These are phyloP conservation scores for Siderastrea radians DNA, from an alignment of 92 coral and sea anemone genomes.

Conservation along the genomic window DNA sequence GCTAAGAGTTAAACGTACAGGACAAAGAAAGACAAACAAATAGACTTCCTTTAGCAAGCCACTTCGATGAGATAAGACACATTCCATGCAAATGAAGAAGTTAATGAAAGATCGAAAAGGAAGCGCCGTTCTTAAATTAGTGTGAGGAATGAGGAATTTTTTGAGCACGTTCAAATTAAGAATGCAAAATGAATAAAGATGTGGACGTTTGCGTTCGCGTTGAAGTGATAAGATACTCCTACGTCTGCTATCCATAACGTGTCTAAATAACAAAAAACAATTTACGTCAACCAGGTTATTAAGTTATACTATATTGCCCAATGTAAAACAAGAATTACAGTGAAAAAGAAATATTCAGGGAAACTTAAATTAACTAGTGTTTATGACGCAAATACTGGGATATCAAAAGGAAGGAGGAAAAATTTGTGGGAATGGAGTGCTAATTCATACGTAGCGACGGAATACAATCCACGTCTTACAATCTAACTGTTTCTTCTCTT, in stretches of 20 bases:
- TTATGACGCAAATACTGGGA: background rate
- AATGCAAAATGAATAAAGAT: background rate
- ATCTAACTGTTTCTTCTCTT: background rate
- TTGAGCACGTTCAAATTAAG: background rate
- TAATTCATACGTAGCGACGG: background rate
- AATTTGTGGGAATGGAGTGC: background rate
- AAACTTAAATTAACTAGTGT: background rate
- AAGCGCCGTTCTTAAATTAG: background rate
- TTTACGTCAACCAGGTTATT: background rate
- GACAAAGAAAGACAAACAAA: background rate
- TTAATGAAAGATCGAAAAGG: background rate
- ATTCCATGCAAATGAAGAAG: background rate
- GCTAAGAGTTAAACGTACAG: background rate
- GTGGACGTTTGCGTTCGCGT: background rate
- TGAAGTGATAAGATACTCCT: background rate
- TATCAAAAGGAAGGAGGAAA: background rate
- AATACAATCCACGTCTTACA: background rate
- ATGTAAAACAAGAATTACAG: background rate
- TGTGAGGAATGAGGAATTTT: background rate
- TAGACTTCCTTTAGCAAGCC: background rate
- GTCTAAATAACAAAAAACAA: background rate
- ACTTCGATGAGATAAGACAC: constrained; percentile 2
- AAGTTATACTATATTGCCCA: background rate
- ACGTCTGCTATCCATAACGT: background rate
- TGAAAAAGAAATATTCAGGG: background rate